phyloP scores from a whole-genome alignment of 2,113 vertebrate species.

The Rousettus leschenaultii region DNA sequence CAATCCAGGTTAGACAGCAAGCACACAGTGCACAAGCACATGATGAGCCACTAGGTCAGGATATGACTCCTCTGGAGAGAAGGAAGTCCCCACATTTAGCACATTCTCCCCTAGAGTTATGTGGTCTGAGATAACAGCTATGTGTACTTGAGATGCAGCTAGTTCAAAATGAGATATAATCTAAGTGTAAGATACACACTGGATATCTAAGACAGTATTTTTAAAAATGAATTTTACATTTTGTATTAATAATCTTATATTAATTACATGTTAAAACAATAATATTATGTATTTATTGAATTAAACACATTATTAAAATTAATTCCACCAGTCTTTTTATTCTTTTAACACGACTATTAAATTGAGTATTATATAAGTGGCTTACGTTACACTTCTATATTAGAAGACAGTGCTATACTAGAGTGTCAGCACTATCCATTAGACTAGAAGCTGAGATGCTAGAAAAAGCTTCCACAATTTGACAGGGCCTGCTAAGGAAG shows the following conservation, averaged over 20 bases:
- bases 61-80: neutral
- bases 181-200: neutral
- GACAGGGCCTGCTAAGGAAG: neutral
- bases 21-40: accelerated
- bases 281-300: neutral
- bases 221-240: neutral
- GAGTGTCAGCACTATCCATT: accelerated
- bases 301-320: neutral
- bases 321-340: neutral
- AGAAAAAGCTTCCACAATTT: neutral
- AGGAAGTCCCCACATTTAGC: neutral
- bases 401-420: neutral
- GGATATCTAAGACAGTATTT: neutral
- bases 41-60: neutral
- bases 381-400: neutral
- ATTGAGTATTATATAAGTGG: neutral
- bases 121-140: neutral
- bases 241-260: neutral
- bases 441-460: neutral
- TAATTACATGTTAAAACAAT: neutral
- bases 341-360: neutral
- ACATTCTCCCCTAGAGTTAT: neutral
- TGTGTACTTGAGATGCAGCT: neutral
- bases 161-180: neutral
- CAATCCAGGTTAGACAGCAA: neutral